A percentile compares a stretch with the other conserved stretches of the same genome.
These are phyloP conservation scores for Hirtodrosophila histrioides DNA, from an alignment of 2,888 invertebrate genomes.

Conservation along the genomic window DNA sequence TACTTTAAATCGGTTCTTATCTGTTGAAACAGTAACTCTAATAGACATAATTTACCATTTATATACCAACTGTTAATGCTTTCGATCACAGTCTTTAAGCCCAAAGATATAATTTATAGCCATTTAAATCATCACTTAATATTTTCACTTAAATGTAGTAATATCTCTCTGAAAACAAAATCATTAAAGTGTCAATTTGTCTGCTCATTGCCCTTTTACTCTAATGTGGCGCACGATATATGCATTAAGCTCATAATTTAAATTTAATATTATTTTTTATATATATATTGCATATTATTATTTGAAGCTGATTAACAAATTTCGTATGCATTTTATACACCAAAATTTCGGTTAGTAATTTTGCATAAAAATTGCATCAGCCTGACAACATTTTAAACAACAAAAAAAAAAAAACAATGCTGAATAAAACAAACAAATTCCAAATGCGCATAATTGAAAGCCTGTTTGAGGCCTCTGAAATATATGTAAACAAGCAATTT, in stretches of 20 bases:
- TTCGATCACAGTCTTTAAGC: too few relatives aligned
- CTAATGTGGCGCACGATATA: constrained; percentile 61
- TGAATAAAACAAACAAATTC: constrained; percentile 58
- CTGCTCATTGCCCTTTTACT: constrained; percentile 63
- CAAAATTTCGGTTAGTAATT: constrained; percentile 67
- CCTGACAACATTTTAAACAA: constrained; percentile 41
- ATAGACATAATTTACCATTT: too few relatives aligned
- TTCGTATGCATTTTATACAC: constrained; percentile 23
- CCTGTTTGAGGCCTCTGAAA: constrained; percentile 53
- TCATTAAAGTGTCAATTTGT: constrained; percentile 41
- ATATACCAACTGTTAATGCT: too few relatives aligned
- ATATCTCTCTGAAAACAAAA: constrained; percentile 36
- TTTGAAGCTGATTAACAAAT: too few relatives aligned
- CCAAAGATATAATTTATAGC: not conserved
- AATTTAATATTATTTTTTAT: too few relatives aligned
- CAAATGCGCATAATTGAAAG: constrained; percentile 68
- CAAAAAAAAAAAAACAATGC: constrained; percentile 41
- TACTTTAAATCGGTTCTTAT: too few relatives aligned
- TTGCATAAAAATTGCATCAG: constrained; percentile 75
- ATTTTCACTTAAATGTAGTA: constrained; percentile 5
- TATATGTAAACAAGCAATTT: constrained; percentile 38
- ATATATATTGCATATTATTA: constrained; percentile 34
- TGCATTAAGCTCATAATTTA: constrained; percentile 71
- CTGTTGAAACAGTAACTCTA: too few relatives aligned
- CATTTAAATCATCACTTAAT: not conserved